These are phyloP conservation scores for Spatulosminthurus flaviceps DNA, from an alignment of 2,888 invertebrate species.

Conservation along the genomic window DNA sequence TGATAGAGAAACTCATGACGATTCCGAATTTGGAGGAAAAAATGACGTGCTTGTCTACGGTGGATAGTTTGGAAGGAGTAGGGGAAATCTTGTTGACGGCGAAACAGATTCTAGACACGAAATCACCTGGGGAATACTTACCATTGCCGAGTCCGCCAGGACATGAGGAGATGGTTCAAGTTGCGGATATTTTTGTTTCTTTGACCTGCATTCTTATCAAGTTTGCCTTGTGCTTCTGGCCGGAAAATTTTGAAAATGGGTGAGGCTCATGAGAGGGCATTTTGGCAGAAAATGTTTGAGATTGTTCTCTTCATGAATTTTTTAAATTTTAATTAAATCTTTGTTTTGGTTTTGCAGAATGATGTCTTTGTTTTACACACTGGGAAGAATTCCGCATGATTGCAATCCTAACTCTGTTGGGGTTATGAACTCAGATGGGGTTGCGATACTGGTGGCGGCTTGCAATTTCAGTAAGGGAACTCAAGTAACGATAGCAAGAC, in stretches of 20 bases:
- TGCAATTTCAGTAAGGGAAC: neutral
- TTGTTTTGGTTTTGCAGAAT: conserved; percentile 22
- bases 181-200: conserved; percentile 19
- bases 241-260: conserved; percentile 29
- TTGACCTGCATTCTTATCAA: conserved; percentile 21
- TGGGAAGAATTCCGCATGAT: conserved; percentile 35
- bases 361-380: conserved; percentile 25
- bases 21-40: conserved; percentile 10
- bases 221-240: conserved; percentile 27
- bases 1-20: conserved; percentile 29
- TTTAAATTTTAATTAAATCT: neutral
- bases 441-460: conserved; percentile 13
- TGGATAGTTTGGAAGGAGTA: neutral
- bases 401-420: conserved; percentile 37
- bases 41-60: neutral
- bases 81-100: conserved; percentile 35
- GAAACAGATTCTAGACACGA: conserved; percentile 22
- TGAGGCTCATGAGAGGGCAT: neutral
- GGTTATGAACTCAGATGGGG: conserved; percentile 19
- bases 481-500: conserved; percentile 1
- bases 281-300: neutral
- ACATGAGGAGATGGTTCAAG: conserved; percentile 34
- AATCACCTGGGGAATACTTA: conserved; percentile 1
- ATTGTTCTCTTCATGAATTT: too few relatives aligned
- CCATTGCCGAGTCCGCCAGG: conserved; percentile 12